Evolutionary conservation across 1,140 invertebrate species (phyloP).

Genomic region (Penaeus japonicus): DNA sequence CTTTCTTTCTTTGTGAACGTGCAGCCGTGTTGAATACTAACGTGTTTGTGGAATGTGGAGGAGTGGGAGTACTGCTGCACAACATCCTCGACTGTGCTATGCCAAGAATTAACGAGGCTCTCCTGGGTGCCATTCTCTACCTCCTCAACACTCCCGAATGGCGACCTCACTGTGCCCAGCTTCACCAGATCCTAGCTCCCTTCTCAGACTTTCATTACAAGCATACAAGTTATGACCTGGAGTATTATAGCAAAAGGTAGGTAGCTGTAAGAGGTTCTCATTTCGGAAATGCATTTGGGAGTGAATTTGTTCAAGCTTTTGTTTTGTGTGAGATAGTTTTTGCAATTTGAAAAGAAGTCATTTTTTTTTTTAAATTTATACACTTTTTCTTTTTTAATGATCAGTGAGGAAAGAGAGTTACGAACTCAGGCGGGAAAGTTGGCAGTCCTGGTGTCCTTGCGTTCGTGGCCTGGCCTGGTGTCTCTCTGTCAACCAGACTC

Average conservation of each 20-base stretch:
- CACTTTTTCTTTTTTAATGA: not conserved
- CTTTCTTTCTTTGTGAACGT: conserved; percentile 59
- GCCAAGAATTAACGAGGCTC: conserved; percentile 74
- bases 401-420: conserved; percentile 81
- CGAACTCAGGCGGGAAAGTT: conserved; percentile 83
- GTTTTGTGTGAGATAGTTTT: too few species aligned
- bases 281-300: too few species aligned
- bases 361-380: not conserved
- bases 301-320: too few species aligned
- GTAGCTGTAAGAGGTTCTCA: too few species aligned
- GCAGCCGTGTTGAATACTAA: conserved; percentile 82
- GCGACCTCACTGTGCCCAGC: conserved; percentile 75
- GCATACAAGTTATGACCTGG: conserved; percentile 61
- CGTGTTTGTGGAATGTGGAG: conserved; percentile 82
- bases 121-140: conserved; percentile 85
- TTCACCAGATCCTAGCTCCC: conserved; percentile 86
- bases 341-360: not conserved
- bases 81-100: conserved; percentile 84
- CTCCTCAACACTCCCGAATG: conserved; percentile 88
- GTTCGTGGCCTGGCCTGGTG: conserved; percentile 88
- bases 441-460: conserved; percentile 82
- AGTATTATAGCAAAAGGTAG: conserved; percentile 46
- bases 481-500: conserved; percentile 80
- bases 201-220: conserved; percentile 90
- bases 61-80: conserved; percentile 80